phyloP scores from a whole-genome alignment of 2,797 vertebrate genomes.

The Meriones psammophilus region DNA sequence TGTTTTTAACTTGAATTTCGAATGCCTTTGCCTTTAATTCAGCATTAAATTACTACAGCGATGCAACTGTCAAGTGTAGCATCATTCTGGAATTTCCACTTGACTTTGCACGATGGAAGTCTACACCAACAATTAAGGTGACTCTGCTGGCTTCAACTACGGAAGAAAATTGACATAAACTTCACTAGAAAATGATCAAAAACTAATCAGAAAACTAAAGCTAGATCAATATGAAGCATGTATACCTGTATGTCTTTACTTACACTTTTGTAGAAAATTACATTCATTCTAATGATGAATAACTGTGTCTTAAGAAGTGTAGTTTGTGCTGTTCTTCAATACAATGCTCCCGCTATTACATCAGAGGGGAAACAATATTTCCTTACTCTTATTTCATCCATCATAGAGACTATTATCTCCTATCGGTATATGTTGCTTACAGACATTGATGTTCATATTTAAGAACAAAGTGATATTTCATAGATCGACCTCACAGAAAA shows the following conservation, averaged over 20 bases:
- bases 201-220: constrained; percentile 8
- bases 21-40: not conserved
- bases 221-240: not conserved
- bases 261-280: not conserved
- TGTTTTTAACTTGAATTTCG: not conserved
- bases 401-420: not conserved
- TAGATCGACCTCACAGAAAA: not conserved
- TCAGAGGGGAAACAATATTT: not conserved
- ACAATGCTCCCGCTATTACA: not conserved
- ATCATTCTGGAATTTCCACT: not conserved
- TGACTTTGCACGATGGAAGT: not conserved
- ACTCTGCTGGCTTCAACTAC: not conserved
- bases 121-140: not conserved
- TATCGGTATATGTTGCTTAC: not conserved
- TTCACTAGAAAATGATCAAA: not conserved
- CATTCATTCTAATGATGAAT: not conserved
- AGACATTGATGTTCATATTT: not conserved
- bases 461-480: constrained; percentile 42
- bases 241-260: not conserved
- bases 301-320: not conserved
- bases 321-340: not conserved
- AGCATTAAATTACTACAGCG: constrained; percentile 27
- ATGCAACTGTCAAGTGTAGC: not conserved
- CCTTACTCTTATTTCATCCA: not conserved
- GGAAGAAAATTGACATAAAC: not conserved